These are phyloP conservation scores for Heliconius eleuchia DNA, from an alignment of 1,140 invertebrate species.

Conservation along the genomic window DNA sequence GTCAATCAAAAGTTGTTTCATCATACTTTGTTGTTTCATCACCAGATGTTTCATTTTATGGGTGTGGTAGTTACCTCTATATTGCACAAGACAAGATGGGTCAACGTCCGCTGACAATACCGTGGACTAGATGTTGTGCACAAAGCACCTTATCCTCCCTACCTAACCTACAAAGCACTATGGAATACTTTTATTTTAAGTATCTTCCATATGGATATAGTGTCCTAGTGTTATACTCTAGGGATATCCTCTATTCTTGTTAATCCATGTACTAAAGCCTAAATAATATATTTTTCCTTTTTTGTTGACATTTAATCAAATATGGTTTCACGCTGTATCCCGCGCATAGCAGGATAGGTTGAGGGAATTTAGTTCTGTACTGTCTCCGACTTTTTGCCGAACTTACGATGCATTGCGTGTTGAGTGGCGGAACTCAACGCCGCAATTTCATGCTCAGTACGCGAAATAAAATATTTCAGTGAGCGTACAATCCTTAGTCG, in stretches of 20 bases:
- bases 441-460: too few species aligned
- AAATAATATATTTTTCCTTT: too few species aligned
- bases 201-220: not conserved
- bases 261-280: too few species aligned
- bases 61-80: not conserved
- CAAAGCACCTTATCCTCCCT: not conserved
- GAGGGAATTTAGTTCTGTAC: too few species aligned
- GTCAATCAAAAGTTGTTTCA: not conserved
- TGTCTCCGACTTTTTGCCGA: not conserved
- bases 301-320: too few species aligned
- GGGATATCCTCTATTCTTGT: too few species aligned
- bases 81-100: constrained; percentile 10
- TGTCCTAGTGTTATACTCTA: not conserved
- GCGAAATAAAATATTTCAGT: too few species aligned
- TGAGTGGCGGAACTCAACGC: too few species aligned
- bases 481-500: not conserved
- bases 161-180: not conserved
- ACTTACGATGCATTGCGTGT: too few species aligned
- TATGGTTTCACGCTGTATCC: too few species aligned
- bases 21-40: not conserved
- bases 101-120: constrained; percentile 10
- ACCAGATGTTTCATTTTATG: not conserved
- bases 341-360: too few species aligned
- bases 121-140: not conserved
- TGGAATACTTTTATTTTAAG: not conserved